Evolutionary conservation across 2,797 vertebrate species (phyloP), one percentile per base, ranked within the genome.

Genomic region (Spea hammondii): DNA sequence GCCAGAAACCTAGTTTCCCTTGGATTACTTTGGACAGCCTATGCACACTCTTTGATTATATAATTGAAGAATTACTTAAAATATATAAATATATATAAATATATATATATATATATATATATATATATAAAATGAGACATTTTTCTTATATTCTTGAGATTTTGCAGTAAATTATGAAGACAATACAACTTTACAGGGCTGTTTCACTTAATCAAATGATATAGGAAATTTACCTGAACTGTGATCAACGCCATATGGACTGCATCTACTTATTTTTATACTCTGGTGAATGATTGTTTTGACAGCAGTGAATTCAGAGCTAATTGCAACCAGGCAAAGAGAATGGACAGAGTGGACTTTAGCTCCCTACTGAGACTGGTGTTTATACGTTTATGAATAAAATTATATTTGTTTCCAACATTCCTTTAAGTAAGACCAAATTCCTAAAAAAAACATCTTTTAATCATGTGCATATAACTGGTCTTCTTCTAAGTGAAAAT

Each of bases 241-340:
- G 50, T 48, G 67, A 69, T 10, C 11, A 17, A 9, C 32, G n/a
- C 67, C 67, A 69, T 69, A 51, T 17, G n/a, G 13, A 14, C 49
- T 69, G 49, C 53, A 49, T 69, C 6, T 8, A 49, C 14, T 51
- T 69, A 51, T 51, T 69, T 51, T 69, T 11, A 46, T 62, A 17
- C 44, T 69, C 13, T 6, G 9, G 5, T 69, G 49, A 69, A 53
- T 69, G 13, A 69, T 51, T 69, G 48, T 69, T 69, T 69, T 69
- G 67, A 53, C 67, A 69, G 49, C 50, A 69, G 9, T 4, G 47
- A 51, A 69, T 51, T 69, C 50, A 53, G n/a, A 67, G 47, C 32
- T 65, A 65, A 67, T 67, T 48, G 65, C 47, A 67, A 67, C 11
- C 46, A 67, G 46, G 46, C 65, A 67, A 48, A 67, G 65, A 46